Evolutionary conservation across 30 jellyfish, hydroid and myxozoan genomes (phyloP), one percentile per base, ranked within the genome.

Genomic region (Pseudorhiza aurosa): DNA sequence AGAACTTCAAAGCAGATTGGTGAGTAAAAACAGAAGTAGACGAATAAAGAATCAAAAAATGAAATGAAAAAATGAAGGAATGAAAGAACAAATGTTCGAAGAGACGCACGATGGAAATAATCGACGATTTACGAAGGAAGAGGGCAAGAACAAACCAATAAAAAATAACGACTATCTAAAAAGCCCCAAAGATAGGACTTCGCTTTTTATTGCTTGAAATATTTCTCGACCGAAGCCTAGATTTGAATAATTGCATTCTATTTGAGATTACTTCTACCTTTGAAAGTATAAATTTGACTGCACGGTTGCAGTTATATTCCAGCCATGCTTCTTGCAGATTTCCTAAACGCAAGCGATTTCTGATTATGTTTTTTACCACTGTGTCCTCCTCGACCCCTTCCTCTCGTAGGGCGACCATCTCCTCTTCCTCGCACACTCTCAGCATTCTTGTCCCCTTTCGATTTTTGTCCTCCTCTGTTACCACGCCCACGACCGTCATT

Each of bases 351-450:
- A 1, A 62, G 32, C 11, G 89, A 27, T 39, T 60, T 77, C 73
- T 74, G 75, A 30, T 47, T 58, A 26, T 77, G 51, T 31, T 58
- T 59, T 60, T 60, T 40, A 0, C 89, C 76, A 12, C 37, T 28
- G 27, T 35, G 75, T 26, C 85, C 74, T 47, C 74, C 58, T 12
- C 73, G 58, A 49, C 68, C 62, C 44, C 80, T 22, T n/a, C 65
- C 67, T 3, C 70, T 63, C n/a, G 55, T 0, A 8, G 65, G 59
- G 30, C 28, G 60, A 19, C 47, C 2, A 9, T 77, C 60, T 45
- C 68, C 64, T 2, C 72, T 42, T 42, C 71, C 73, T 72, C 68
- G 31, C 26, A 10, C 42, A 3, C 59, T 19, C 56, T 35, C 60
- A 1, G 32, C 22, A 32, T 27, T 28, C 28, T 56, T 49, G 31